Evolutionary conservation across 2,113 vertebrate species (phyloP).

Genomic region (Nothoprocta perdicaria): DNA sequence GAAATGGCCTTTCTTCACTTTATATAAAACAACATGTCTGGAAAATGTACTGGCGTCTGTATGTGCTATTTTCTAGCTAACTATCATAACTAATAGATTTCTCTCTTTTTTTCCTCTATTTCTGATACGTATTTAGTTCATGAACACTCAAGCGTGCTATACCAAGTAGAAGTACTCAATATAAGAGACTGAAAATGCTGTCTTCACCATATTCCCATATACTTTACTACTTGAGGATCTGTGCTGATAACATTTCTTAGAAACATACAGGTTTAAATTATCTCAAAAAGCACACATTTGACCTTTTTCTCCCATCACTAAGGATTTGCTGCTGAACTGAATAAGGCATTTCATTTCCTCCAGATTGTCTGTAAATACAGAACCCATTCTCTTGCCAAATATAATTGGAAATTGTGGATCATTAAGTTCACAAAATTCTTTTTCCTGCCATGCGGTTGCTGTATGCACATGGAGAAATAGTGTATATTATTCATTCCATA

Average conservation of each 20-base stretch:
- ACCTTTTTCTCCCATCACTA: neutral
- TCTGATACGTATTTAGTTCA: neutral
- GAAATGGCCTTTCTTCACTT: neutral
- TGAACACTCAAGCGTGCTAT: neutral
- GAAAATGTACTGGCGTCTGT: neutral
- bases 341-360: conserved; percentile 31
- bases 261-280: neutral
- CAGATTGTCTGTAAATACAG: conserved; percentile 22
- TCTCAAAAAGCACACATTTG: neutral
- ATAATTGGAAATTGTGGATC: conserved; percentile 38
- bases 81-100: neutral
- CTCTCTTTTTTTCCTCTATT: neutral
- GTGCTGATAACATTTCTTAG: neutral
- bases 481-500: neutral
- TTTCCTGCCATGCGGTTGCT: conserved; percentile 9
- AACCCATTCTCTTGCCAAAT: conserved; percentile 14
- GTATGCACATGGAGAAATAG: neutral
- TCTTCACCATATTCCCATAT: neutral
- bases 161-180: neutral
- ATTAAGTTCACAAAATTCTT: conserved; percentile 4
- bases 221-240: neutral
- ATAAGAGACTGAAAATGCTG: neutral
- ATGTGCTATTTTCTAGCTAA: neutral
- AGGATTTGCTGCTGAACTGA: neutral
- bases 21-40: neutral